Evolutionary conservation across 2,113 vertebrate genomes (phyloP), one percentile per base, ranked within the genome.

Genomic region (Tautogolabrus adspersus): DNA sequence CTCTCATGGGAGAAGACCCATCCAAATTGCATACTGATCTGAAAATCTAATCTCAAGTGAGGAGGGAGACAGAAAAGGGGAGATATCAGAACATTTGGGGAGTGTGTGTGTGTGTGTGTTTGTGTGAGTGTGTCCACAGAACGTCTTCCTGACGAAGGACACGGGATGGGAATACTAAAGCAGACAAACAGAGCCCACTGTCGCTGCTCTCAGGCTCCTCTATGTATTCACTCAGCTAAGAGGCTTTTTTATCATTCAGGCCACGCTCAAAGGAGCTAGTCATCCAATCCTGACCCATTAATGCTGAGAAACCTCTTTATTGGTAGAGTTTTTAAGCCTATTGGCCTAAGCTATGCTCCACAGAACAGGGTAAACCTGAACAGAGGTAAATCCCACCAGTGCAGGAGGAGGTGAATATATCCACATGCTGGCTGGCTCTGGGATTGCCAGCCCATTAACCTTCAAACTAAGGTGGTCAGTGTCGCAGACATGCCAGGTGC

Each of bases 251-350:
- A 70, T 81, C 88, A 91, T 93, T 92, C 91, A 91, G 87, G 79
- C 88, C 91, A 91, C 91, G 89, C 89, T 92, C 91, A 93, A 93
- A 93, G 91, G 87, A 91, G 87, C 88, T 87, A 92, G 87, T 92
- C 90, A 91, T 91, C 92, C 91, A 91, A 90, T 92, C 83, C 85
- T 85, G 91, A 91, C 79, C 92, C 91, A 93, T 92, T 91, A 91
- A 91, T 85, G 88, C 88, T 72, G 87, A 91, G 93, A 92, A 92
- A 93, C 90, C 92, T 91, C 90, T 93, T 93, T 89, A 89, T 88
- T 87, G 88, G 89, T 79, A 56, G 83, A 88, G 86, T 86, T 89
- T 92, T 93, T 92, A 93, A 93, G 90, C 90, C 87, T 89, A 87
- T 92, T 92, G 93, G 92, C 89, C 89, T 70, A 66, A 86, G 86